Evolutionary conservation across 1,140 invertebrate species (phyloP).

Genomic region (Drosophila oshimai): DNA sequence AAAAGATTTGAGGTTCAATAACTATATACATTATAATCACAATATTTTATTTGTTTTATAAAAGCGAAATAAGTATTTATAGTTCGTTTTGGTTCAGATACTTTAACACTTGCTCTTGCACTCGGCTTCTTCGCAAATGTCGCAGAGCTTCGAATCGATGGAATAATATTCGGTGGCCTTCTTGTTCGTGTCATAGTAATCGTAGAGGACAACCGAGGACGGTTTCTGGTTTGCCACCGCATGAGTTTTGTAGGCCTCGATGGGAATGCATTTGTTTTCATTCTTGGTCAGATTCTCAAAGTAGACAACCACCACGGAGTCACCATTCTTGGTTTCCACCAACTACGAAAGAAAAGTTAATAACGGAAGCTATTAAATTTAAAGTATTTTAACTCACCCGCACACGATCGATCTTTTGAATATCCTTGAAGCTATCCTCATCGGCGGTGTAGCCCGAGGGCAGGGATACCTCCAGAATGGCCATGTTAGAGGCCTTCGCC

Average conservation of each 20-base stretch:
- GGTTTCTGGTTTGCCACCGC: slow-evolving; percentile 93
- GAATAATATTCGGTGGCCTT: slow-evolving; percentile 73
- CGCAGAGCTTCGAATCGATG: slow-evolving; percentile 66
- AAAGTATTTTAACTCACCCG: slow-evolving; percentile 40
- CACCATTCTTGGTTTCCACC: slow-evolving; percentile 90
- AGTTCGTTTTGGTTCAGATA: slow-evolving; percentile 15
- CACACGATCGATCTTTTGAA: slow-evolving; percentile 58
- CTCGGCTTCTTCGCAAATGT: slow-evolving; percentile 65
- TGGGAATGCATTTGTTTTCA: slow-evolving; percentile 89
- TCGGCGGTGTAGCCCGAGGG: slow-evolving; percentile 89
- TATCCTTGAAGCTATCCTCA: slow-evolving; percentile 57
- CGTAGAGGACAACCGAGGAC: slow-evolving; percentile 92
- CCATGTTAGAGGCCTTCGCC: slow-evolving; percentile 89
- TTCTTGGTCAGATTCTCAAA: slow-evolving; percentile 89
- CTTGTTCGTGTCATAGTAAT: slow-evolving; percentile 95
- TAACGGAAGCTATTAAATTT: background rate
- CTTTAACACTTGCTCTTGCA: slow-evolving; percentile 46
- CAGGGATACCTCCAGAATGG: slow-evolving; percentile 92
- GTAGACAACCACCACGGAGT: slow-evolving; percentile 91
- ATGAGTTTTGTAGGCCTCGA: slow-evolving; percentile 91
- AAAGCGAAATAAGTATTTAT: background rate
- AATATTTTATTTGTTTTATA: slow-evolving; percentile 24
- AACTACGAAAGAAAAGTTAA: slow-evolving; percentile 81
- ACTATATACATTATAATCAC: slow-evolving; percentile 25
- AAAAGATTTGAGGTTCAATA: too few species aligned